phyloP scores from a whole-genome alignment of 2,888 invertebrate species.

The Malacosoma neustria region DNA sequence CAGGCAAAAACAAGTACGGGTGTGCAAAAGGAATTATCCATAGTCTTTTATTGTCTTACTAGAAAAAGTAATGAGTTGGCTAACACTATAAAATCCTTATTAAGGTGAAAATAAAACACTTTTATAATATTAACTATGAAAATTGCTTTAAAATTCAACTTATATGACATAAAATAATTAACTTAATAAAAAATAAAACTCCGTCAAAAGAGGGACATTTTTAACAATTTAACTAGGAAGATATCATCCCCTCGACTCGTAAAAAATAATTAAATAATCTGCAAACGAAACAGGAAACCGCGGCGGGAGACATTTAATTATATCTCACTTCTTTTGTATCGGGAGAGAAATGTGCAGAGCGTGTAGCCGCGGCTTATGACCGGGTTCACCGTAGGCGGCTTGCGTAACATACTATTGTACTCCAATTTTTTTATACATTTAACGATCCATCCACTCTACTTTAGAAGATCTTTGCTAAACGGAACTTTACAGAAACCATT shows the following conservation, averaged over 20 bases:
- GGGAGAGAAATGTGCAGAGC: background rate
- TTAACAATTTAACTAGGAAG: conserved; percentile 1
- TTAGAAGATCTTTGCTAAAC: too few species aligned
- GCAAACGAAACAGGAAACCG: conserved; percentile 17
- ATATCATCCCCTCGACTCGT: conserved; percentile 13
- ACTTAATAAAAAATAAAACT: background rate
- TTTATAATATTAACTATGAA: too few species aligned
- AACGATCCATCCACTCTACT: too few species aligned
- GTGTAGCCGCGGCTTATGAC: background rate
- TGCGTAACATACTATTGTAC: too few species aligned
- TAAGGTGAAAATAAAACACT: too few species aligned
- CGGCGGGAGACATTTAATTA: conserved; percentile 28
- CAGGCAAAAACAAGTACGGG: too few species aligned
- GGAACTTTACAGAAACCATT: too few species aligned
- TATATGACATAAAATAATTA: background rate
- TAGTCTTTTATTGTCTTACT: too few species aligned
- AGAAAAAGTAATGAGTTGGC: too few species aligned
- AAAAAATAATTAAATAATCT: conserved; percentile 25
- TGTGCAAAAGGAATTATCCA: too few species aligned
- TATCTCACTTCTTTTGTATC: conserved; percentile 5
- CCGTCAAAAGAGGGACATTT: background rate
- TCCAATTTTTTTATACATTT: too few species aligned
- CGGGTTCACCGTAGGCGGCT: background rate
- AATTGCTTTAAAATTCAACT: background rate
- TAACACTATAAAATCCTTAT: too few species aligned